A percentile compares a stretch with the other conserved stretches of the same genome.
Evolutionary conservation across 2,797 vertebrate genomes (phyloP).

Genomic region (Coilia nasus): DNA sequence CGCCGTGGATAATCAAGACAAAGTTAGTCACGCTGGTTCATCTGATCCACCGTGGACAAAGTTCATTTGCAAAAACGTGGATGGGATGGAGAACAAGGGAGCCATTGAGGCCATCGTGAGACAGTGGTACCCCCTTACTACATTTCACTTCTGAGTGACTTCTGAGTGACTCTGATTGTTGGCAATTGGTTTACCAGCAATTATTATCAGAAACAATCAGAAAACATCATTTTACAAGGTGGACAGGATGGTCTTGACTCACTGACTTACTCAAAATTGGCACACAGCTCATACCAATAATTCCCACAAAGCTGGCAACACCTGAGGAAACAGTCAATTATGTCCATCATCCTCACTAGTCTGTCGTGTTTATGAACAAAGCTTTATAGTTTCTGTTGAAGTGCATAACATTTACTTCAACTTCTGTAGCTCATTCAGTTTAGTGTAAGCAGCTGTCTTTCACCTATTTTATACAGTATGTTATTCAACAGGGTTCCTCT

Average conservation of each 20-base stretch:
- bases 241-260: not conserved
- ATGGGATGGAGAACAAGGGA: not conserved
- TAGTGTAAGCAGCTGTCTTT: not conserved
- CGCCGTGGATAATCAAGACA: conserved; percentile 1
- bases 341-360: not conserved
- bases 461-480: not conserved
- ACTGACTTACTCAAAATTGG: not conserved
- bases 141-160: not conserved
- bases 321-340: not conserved
- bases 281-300: not conserved
- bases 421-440: not conserved
- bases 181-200: not conserved
- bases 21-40: conserved; percentile 5
- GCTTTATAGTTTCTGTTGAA: not conserved
- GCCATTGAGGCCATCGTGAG: not conserved
- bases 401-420: not conserved
- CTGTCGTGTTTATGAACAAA: not conserved
- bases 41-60: not conserved
- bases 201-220: not conserved
- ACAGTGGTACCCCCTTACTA: not conserved
- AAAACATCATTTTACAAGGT: not conserved
- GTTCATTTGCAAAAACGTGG: not conserved
- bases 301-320: not conserved
- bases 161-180: not conserved
- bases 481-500: not conserved